Evolutionary conservation across 2,113 vertebrate species (phyloP).

Genomic region (Macquaria australasica): DNA sequence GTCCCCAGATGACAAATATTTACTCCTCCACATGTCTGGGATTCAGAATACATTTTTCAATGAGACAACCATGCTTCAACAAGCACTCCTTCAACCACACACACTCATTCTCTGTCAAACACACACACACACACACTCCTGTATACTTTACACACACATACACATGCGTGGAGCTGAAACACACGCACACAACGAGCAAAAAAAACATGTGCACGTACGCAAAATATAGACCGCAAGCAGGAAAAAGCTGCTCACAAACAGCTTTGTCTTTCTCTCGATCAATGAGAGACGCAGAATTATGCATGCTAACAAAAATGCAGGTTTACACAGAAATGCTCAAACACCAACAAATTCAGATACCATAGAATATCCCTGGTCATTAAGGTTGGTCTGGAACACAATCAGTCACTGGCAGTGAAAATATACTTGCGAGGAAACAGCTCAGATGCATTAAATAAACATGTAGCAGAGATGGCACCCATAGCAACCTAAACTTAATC

Average conservation of each 20-base stretch:
- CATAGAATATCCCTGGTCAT: slow-evolving; percentile 26
- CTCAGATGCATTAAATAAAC: slow-evolving; percentile 56
- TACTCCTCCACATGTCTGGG: slow-evolving; percentile 75
- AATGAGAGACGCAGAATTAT: slow-evolving; percentile 33
- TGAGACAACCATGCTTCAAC: slow-evolving; percentile 60
- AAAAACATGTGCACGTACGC: background rate
- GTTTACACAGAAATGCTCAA: slow-evolving; percentile 29
- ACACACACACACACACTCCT: slow-evolving; percentile 2
- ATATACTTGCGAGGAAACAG: background rate
- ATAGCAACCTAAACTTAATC: slow-evolving; percentile 40
- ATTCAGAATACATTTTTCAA: slow-evolving; percentile 73
- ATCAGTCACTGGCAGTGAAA: slow-evolving; percentile 52
- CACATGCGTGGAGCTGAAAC: background rate
- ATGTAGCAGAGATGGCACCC: slow-evolving; percentile 27
- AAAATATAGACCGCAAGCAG: background rate
- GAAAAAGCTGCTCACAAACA: slow-evolving; percentile 4
- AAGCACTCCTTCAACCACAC: slow-evolving; percentile 50
- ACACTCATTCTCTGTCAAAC: slow-evolving; percentile 31
- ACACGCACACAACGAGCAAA: slow-evolving; percentile 12
- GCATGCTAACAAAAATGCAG: slow-evolving; percentile 33
- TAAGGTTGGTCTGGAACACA: slow-evolving; percentile 20
- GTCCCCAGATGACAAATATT: slow-evolving; percentile 82
- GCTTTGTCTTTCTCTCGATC: slow-evolving; percentile 21
- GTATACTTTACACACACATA: background rate
- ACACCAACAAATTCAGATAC: slow-evolving; percentile 12